Evolutionary conservation across 2,797 vertebrate species (phyloP).

Genomic region (Buceros bicornis): DNA sequence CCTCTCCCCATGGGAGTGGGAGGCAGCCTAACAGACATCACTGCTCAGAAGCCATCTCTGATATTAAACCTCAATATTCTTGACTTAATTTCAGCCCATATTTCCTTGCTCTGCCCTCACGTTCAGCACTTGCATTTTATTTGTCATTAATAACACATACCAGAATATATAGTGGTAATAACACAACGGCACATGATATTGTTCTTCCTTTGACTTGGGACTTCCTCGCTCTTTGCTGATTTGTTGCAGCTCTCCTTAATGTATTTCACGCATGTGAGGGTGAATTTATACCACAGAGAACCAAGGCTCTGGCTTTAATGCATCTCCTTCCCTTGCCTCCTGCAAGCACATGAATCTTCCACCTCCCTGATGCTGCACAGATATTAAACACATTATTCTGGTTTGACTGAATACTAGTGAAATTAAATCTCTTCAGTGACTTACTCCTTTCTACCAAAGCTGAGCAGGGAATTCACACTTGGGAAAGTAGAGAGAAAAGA

Average conservation of each 20-base stretch:
- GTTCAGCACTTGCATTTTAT: background rate
- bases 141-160: background rate
- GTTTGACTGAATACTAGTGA: slow-evolving; percentile 66
- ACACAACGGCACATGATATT: background rate
- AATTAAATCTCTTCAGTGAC: slow-evolving; percentile 59
- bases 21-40: background rate
- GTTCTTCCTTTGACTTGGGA: slow-evolving; percentile 7
- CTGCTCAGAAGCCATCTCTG: background rate
- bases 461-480: background rate
- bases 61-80: background rate
- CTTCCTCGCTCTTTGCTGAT: background rate
- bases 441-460: background rate
- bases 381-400: slow-evolving; percentile 82
- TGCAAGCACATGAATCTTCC: slow-evolving; percentile 64
- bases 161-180: slow-evolving; percentile 40
- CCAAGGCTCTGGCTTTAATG: slow-evolving; percentile 34
- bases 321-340: slow-evolving; percentile 34
- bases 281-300: slow-evolving; percentile 1
- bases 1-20: background rate
- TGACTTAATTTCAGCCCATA: background rate
- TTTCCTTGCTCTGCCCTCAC: background rate
- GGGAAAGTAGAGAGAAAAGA: background rate
- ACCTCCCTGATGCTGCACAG: slow-evolving; percentile 48
- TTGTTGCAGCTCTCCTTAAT: slow-evolving; percentile 1
- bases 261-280: background rate